Conservation (phyloP, 2,797 vertebrate genomes). For the Rhinophrynus dorsalis region DNA sequence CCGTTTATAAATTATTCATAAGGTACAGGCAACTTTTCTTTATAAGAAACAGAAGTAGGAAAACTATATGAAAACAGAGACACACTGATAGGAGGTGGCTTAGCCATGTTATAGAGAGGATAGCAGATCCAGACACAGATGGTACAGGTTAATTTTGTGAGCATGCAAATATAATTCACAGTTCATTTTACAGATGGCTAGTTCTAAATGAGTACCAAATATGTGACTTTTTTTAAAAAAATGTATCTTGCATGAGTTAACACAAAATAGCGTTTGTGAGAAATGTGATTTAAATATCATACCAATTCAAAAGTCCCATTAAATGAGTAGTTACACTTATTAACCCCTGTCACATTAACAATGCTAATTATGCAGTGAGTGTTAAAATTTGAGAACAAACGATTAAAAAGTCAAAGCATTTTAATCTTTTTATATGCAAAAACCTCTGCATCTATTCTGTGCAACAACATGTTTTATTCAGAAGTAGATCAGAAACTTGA, state of each 20-base stretch:
- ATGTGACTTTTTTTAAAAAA: conserved; percentile 35
- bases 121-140: conserved; percentile 46
- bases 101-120: conserved; percentile 3
- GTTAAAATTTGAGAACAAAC: conserved; percentile 39
- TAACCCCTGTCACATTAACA: conserved; percentile 50
- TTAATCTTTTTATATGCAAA: conserved; percentile 42
- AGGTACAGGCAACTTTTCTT: not conserved
- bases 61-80: conserved; percentile 32
- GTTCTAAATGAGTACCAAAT: conserved; percentile 40
- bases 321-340: conserved; percentile 45
- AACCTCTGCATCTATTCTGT: not conserved
- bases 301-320: conserved; percentile 39
- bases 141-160: conserved; percentile 48
- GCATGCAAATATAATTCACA: conserved; percentile 47
- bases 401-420: conserved; percentile 40
- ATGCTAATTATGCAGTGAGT: conserved; percentile 39
- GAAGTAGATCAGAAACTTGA: conserved; percentile 32
- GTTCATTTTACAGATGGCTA: conserved; percentile 50
- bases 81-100: conserved; percentile 39
- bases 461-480: conserved; percentile 43
- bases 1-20: conserved; percentile 38
- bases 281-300: conserved; percentile 46
- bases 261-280: conserved; percentile 36
- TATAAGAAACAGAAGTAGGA: not conserved
- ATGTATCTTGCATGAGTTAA: conserved; percentile 41